A percentile compares a stretch with the other conserved stretches of the same genome.
Conservation (phyloP, 2,888 invertebrate genomes). For the Platypus cylindrus region DNA sequence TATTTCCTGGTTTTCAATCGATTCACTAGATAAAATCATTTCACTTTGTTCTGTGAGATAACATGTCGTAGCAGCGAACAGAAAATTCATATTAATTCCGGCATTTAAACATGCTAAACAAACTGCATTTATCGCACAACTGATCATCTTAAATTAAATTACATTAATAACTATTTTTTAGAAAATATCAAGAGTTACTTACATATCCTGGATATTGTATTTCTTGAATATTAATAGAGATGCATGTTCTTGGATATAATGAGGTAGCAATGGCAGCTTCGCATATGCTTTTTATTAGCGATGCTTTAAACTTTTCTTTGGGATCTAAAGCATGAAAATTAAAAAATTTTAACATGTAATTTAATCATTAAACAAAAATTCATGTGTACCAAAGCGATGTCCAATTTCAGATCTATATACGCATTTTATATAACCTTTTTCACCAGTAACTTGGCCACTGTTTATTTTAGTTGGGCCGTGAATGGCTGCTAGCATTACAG, state of each 20-base stretch:
- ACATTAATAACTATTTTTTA: constrained; percentile 10
- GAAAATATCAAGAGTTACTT: constrained; percentile 17
- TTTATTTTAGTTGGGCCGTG: constrained; percentile 77
- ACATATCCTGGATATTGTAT: constrained; percentile 75
- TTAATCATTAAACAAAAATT: constrained; percentile 3
- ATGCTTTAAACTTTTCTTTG: constrained; percentile 63
- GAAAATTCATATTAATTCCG: constrained; percentile 69
- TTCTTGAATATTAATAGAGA: constrained; percentile 73
- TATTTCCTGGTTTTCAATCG: too few species aligned
- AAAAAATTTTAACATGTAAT: constrained; percentile 3
- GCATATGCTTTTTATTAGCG: constrained; percentile 61
- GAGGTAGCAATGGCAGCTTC: constrained; percentile 57
- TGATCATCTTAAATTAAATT: constrained; percentile 47
- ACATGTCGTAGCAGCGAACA: constrained; percentile 69
- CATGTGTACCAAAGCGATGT: constrained; percentile 40
- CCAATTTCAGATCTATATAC: constrained; percentile 66
- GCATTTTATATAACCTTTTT: constrained; percentile 69
- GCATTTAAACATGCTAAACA: constrained; percentile 74
- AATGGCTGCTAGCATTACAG: constrained; percentile 61
- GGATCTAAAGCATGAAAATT: constrained; percentile 38
- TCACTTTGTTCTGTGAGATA: constrained; percentile 48
- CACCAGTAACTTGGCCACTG: constrained; percentile 59
- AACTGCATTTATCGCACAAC: constrained; percentile 69
- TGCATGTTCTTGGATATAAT: constrained; percentile 68
- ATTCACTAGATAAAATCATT: constrained; percentile 35